A percentile compares a stretch with the other conserved stretches of the same genome.
Evolutionary conservation across 2,888 invertebrate species (phyloP).

Genomic region (Dorcus parallelipipedus): DNA sequence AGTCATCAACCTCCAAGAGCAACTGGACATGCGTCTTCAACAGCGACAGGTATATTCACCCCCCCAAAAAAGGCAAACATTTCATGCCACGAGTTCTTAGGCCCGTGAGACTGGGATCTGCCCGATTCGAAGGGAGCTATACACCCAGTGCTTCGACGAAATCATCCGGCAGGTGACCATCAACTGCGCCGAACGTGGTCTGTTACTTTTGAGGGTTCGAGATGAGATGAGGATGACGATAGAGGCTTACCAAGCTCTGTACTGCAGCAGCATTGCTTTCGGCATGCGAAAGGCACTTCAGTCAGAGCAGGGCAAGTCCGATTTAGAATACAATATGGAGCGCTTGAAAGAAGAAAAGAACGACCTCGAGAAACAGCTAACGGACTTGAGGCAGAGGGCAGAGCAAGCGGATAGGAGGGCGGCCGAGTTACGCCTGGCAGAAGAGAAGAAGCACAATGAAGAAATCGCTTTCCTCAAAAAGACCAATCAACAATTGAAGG

Average conservation of each 20-base stretch:
- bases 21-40: conserved; percentile 70
- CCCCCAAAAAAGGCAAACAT: neutral
- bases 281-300: conserved; percentile 97
- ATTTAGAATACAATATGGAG: conserved; percentile 71
- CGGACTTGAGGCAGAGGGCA: conserved; percentile 64
- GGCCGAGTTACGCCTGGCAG: conserved; percentile 79
- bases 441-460: conserved; percentile 89
- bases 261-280: conserved; percentile 96
- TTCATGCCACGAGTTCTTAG: conserved; percentile 49
- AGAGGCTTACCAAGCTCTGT: conserved; percentile 93
- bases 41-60: conserved; percentile 40
- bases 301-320: conserved; percentile 83
- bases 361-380: conserved; percentile 60
- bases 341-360: conserved; percentile 64
- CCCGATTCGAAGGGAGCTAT: conserved; percentile 87
- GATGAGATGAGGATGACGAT: conserved; percentile 97
- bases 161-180: conserved; percentile 93
- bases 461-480: conserved; percentile 90
- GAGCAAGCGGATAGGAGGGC: conserved; percentile 81
- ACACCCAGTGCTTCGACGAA: conserved; percentile 95
- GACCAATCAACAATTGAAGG: conserved; percentile 91
- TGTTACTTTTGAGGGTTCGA: conserved; percentile 85
- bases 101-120: conserved; percentile 97
- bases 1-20: conserved; percentile 94
- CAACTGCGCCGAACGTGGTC: conserved; percentile 93